phyloP scores from a whole-genome alignment of 1,140 invertebrate genomes.

The Gonatopus flavifemur region DNA sequence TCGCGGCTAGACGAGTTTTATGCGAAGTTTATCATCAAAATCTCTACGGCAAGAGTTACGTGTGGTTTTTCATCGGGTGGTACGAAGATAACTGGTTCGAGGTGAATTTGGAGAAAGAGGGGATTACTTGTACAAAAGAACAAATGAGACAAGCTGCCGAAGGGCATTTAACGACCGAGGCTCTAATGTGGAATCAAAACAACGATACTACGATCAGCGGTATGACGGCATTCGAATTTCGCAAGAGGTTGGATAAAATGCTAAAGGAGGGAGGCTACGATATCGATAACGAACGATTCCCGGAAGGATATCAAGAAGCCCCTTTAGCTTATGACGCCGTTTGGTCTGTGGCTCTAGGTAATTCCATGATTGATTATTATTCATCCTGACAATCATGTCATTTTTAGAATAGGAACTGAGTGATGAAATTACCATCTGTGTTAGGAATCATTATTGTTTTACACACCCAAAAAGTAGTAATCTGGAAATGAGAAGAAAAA shows the following conservation, averaged over 20 bases:
- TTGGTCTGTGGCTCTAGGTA: conserved; percentile 93
- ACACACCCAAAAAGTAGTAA: too few species aligned
- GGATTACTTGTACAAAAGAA: conserved; percentile 88
- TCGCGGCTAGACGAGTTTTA: conserved; percentile 90
- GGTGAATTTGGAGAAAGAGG: conserved; percentile 81
- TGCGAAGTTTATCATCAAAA: conserved; percentile 97
- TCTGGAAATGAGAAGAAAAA: too few species aligned
- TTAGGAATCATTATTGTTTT: too few species aligned
- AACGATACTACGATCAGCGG: conserved; percentile 89
- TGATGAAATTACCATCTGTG: too few species aligned
- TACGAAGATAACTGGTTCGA: conserved; percentile 99
- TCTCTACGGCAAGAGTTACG: conserved; percentile 93
- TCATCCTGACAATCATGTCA: too few species aligned
- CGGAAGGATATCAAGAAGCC: conserved; percentile 96
- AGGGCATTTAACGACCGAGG: conserved; percentile 97
- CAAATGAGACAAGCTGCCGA: conserved; percentile 93
- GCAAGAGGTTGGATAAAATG: conserved; percentile 75
- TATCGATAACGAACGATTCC: conserved; percentile 79
- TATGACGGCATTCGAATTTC: conserved; percentile 81
- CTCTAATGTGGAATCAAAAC: conserved; percentile 97
- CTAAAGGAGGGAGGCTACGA: conserved; percentile 78
- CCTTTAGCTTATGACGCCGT: conserved; percentile 98
- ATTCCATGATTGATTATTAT: too few species aligned
- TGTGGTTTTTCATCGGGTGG: conserved; percentile 99
- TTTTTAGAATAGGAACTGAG: too few species aligned